phyloP scores from a whole-genome alignment of 2,797 vertebrate species.

The Malurus leucopterus region DNA sequence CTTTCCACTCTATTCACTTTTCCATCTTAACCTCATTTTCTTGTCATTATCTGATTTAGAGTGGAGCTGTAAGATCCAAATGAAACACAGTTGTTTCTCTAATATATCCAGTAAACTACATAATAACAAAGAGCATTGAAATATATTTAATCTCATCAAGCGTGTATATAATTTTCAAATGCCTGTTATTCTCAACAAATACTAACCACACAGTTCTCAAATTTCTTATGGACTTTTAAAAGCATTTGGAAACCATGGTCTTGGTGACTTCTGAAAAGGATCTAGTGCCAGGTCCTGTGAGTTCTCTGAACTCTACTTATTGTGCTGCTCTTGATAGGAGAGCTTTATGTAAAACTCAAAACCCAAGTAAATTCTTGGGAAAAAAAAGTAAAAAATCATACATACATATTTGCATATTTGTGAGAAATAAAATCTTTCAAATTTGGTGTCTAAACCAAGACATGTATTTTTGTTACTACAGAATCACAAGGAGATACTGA shows the following conservation, averaged over 20 bases:
- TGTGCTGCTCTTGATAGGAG: not conserved
- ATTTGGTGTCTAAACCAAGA: not conserved
- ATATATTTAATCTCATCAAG: not conserved
- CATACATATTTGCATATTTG: not conserved
- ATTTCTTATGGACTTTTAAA: not conserved
- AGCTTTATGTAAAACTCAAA: not conserved
- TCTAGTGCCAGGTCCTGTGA: not conserved
- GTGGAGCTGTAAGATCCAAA: not conserved
- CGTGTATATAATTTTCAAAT: not conserved
- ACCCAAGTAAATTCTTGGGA: not conserved
- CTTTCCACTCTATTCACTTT: constrained; percentile 21
- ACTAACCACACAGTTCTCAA: not conserved
- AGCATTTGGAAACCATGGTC: not conserved
- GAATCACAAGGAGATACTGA: not conserved
- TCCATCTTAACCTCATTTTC: constrained; percentile 28
- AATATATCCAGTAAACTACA: not conserved
- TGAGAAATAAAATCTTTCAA: not conserved
- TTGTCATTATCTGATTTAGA: not conserved
- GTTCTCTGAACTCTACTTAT: not conserved
- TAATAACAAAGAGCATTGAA: not conserved
- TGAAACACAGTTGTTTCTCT: not conserved
- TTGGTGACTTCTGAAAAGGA: not conserved
- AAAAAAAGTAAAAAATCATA: not conserved
- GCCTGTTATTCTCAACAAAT: not conserved
- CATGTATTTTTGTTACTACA: not conserved